phyloP scores from a whole-genome alignment of 2,113 vertebrate genomes.

The Phrynosoma blainvillii region DNA sequence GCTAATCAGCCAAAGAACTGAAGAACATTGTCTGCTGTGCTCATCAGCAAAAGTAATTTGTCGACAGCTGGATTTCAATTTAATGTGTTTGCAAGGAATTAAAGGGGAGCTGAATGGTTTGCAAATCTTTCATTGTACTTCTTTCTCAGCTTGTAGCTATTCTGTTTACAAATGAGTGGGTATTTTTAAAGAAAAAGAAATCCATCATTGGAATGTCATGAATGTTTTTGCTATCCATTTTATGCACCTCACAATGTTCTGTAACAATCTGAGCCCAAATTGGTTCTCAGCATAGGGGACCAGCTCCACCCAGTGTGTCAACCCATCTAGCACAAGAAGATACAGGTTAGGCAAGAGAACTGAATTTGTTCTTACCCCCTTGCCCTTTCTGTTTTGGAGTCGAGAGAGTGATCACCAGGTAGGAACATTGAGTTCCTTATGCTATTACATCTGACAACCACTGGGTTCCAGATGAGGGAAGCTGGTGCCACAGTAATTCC shows the following conservation, averaged over 20 bases:
- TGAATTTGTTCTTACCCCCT: neutral
- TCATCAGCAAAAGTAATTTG: conserved; percentile 9
- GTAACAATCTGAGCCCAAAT: neutral
- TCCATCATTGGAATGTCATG: neutral
- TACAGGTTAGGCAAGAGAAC: neutral
- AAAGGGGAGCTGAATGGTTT: neutral
- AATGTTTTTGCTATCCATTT: neutral
- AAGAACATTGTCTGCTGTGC: conserved; percentile 27
- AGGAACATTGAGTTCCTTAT: neutral
- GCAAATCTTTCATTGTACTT: conserved; percentile 30
- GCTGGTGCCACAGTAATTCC: neutral
- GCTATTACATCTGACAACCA: neutral
- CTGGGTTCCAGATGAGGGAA: neutral
- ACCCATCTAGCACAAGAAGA: neutral
- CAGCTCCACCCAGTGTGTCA: neutral
- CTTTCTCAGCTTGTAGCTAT: neutral
- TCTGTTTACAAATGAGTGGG: neutral
- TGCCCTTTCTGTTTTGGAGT: neutral
- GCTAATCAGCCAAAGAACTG: conserved; percentile 1
- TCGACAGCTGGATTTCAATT: conserved; percentile 23
- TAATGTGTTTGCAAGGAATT: neutral
- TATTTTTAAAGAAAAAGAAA: neutral
- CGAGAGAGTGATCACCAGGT: neutral
- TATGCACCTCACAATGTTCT: neutral
- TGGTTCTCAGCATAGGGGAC: neutral